These are phyloP conservation scores for Anhinga rufa DNA, from an alignment of 2,113 vertebrate genomes.

Conservation along the genomic window DNA sequence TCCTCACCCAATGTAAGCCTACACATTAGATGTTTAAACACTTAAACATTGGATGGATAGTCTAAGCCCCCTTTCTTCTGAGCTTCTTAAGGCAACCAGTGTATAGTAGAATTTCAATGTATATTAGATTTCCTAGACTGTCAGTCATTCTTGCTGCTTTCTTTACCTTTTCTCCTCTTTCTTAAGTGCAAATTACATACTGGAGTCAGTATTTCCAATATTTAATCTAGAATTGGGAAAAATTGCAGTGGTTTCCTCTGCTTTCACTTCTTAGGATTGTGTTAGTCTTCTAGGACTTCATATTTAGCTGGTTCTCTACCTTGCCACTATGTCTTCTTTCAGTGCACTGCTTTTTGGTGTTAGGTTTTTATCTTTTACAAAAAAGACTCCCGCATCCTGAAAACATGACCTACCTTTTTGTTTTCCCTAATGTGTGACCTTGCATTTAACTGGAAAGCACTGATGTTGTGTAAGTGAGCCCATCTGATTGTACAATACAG, in stretches of 20 bases:
- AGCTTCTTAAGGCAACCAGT: not conserved
- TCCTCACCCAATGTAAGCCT: not conserved
- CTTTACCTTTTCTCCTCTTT: not conserved
- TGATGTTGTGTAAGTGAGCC: not conserved
- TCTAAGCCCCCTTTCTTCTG: not conserved
- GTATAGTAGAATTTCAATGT: not conserved
- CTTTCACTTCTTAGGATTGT: not conserved
- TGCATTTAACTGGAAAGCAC: not conserved
- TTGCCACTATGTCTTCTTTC: not conserved
- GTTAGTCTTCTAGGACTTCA: not conserved
- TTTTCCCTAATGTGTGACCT: not conserved
- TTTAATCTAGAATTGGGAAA: not conserved
- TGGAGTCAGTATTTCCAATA: not conserved
- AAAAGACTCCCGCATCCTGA: not conserved
- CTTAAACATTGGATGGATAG: not conserved
- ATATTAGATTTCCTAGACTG: not conserved
- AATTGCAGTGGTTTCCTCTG: not conserved
- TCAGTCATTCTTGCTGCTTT: not conserved
- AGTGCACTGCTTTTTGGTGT: not conserved
- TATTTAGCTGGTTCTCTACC: not conserved
- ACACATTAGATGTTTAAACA: not conserved
- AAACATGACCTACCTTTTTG: not conserved
- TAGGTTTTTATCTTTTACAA: not conserved
- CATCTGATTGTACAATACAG: not conserved
- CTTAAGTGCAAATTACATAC: not conserved